Conservation (phyloP, 1,140 invertebrate genomes). For the Gryon sp. region DNA sequence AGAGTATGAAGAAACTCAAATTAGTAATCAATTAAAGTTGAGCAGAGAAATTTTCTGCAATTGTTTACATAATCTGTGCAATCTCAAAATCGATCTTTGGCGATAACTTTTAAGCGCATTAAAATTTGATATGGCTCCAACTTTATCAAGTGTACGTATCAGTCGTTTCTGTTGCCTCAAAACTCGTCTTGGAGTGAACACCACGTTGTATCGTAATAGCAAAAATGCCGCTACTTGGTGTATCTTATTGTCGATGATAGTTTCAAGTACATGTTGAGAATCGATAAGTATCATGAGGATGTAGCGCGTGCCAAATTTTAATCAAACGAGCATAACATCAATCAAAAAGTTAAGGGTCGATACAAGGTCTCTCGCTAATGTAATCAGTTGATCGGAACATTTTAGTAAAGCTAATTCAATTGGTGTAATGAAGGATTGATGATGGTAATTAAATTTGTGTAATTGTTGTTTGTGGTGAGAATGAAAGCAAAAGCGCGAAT, state of each 20-base stretch:
- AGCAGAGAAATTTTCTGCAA: not conserved
- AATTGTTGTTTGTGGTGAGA: slow-evolving; percentile 12
- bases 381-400: slow-evolving; percentile 35
- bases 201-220: too few species aligned
- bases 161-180: slow-evolving; percentile 2
- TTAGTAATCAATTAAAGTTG: slow-evolving; percentile 41
- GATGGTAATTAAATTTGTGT: slow-evolving; percentile 18
- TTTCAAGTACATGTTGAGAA: slow-evolving; percentile 4
- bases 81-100: slow-evolving; percentile 10
- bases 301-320: slow-evolving; percentile 33
- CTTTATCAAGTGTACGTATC: slow-evolving; percentile 16
- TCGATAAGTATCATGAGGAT: slow-evolving; percentile 4
- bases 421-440: slow-evolving; percentile 10
- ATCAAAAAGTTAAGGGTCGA: slow-evolving; percentile 28
- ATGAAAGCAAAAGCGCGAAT: not conserved
- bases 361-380: slow-evolving; percentile 22
- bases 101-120: slow-evolving; percentile 47
- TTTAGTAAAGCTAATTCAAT: slow-evolving; percentile 36
- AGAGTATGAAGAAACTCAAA: slow-evolving; percentile 17
- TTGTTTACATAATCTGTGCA: slow-evolving; percentile 27
- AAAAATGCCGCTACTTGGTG: slow-evolving; percentile 11
- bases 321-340: slow-evolving; percentile 39
- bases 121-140: slow-evolving; percentile 44
- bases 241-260: slow-evolving; percentile 17
- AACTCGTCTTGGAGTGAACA: too few species aligned